Percentiles rank a stretch among this genome's conserved stretches.
phyloP scores from a whole-genome alignment of 2,113 vertebrate genomes.

The Leuciscus idus region DNA sequence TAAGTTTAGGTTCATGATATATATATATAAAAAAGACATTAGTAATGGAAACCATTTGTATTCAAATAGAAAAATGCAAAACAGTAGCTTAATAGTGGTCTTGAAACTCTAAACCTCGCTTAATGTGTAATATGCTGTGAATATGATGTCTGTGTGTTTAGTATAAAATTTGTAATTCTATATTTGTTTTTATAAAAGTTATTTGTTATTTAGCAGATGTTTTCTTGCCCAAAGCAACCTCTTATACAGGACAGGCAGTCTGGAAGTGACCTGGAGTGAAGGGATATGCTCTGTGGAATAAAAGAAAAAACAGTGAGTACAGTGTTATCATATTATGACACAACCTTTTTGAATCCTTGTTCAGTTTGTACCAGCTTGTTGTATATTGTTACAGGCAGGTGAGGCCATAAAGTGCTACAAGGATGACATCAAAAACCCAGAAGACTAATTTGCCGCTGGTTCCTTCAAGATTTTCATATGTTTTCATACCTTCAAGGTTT shows the following conservation, averaged over 20 bases:
- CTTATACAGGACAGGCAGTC: neutral
- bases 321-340: neutral
- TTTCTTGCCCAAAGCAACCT: conserved; percentile 2
- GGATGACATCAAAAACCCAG: too few species aligned
- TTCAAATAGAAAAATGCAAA: neutral
- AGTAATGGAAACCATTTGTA: neutral
- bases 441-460: too few species aligned
- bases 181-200: neutral
- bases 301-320: neutral
- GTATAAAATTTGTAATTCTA: neutral
- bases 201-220: neutral
- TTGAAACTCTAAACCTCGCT: neutral
- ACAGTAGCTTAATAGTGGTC: neutral
- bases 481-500: too few species aligned
- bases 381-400: neutral
- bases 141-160: neutral
- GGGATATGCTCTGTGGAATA: neutral
- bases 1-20: too few species aligned
- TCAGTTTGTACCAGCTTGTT: neutral
- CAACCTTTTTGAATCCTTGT: neutral
- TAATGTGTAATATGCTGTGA: neutral
- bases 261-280: neutral
- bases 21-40: too few species aligned
- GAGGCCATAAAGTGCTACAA: neutral
- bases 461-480: too few species aligned